Evolutionary conservation across 2,888 invertebrate genomes (phyloP).

Genomic region (Aspidapion aeneum): DNA sequence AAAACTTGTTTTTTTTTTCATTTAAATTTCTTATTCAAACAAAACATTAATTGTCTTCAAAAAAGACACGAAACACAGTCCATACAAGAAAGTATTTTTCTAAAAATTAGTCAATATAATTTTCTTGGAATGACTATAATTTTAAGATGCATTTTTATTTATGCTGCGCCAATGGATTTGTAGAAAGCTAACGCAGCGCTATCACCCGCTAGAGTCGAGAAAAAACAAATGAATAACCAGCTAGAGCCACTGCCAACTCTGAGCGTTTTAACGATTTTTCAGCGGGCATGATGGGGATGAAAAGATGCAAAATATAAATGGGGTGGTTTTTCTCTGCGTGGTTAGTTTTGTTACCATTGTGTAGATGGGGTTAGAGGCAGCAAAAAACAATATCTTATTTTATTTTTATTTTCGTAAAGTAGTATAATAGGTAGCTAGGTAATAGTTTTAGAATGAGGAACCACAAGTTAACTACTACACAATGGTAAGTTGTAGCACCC

Average conservation of each 20-base stretch:
- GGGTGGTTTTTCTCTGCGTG: conserved; percentile 12
- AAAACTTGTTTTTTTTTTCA: too few relatives aligned
- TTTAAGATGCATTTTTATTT: too few relatives aligned
- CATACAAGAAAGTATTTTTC: too few relatives aligned
- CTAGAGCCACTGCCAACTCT: conserved; percentile 2
- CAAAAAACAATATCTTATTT: conserved; percentile 11
- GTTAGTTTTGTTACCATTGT: conserved; percentile 38
- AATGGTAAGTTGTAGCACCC: too few relatives aligned
- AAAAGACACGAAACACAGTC: too few relatives aligned
- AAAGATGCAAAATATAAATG: conserved; percentile 14
- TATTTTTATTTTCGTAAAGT: not conserved
- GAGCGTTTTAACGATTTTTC: not conserved
- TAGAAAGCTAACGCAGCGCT: conserved; percentile 39
- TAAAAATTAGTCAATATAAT: too few relatives aligned
- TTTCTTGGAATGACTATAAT: too few relatives aligned
- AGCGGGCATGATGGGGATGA: not conserved
- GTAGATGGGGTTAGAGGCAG: conserved; percentile 27
- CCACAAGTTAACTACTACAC: too few relatives aligned
- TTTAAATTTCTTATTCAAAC: too few relatives aligned
- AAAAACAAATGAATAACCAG: conserved; percentile 40
- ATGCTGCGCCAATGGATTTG: conserved; percentile 26
- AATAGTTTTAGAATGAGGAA: too few relatives aligned
- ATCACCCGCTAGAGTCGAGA: conserved; percentile 33
- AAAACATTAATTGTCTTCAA: too few relatives aligned
- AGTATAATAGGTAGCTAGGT: too few relatives aligned